Base-by-base conservation (phyloP, 2,113 vertebrate species). In the Mus spicilegus region DNA sequence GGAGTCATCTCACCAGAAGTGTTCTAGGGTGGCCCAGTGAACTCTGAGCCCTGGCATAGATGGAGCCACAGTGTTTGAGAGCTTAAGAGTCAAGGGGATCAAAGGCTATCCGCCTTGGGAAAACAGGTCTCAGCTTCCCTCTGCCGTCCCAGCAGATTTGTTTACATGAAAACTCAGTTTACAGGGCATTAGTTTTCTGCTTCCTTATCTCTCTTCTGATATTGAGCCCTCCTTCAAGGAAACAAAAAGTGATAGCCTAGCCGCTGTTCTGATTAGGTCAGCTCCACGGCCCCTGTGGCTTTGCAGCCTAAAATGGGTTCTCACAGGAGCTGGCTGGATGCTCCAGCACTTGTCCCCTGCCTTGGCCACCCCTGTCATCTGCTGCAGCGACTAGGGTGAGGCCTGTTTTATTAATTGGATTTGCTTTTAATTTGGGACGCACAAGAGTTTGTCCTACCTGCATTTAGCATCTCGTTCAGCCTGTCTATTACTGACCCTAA, bases 401-500 rank as follows among this genome's bases (percentile, higher is more conserved):
- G 96, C 97, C 98, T 94, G 30, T 97, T 97, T 98, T 98, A 98
- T 98, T 97, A 97, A 98, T 96, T 98, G 97, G 98, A 98, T 98
- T 98, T 98, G 96, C 98, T 98, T 97, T 98, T 98, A 98, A 98
- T 98, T 98, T 97, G 94, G 73, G 97, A 94, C 69, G n/a, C 96
- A 87, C n/a, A 84, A 95, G 97, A 97, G 96, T 97, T 87, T 75
- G 91, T 98, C 98, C 97, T 98, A 98, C 98, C 98, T 98, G 98
- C 97, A 98, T 97, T 98, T 97, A 93, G 97, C 97, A 97, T 98
- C 97, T 98, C 10, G 1, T 98, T 98, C 96, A 80, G 97, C 95
- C 97, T 95, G 96, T 98, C 98, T 98, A 96, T 98, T 98, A 98
- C 93, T 95, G 98, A 98, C 97, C 97, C 98, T 98, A 98, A 99